phyloP scores from a whole-genome alignment of 2,888 invertebrate genomes.

The Dromius quadrimaculatus region DNA sequence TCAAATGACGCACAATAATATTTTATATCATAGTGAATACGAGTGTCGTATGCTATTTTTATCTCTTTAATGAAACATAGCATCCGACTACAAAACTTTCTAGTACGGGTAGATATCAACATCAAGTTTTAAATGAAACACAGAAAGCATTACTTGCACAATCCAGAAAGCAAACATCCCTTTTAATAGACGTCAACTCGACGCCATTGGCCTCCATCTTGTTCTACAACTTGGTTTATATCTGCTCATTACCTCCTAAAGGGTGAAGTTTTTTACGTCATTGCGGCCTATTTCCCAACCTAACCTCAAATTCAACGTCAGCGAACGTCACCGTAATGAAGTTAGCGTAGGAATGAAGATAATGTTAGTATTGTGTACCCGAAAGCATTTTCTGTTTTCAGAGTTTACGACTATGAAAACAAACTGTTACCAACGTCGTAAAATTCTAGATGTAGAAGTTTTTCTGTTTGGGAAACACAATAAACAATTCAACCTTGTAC shows the following conservation, averaged over 20 bases:
- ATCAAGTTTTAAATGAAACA: too few relatives aligned
- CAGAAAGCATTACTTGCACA: too few relatives aligned
- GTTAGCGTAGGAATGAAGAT: conserved; percentile 15
- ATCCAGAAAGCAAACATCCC: not conserved
- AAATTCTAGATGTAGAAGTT: conserved; percentile 36
- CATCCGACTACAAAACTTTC: too few relatives aligned
- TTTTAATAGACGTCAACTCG: conserved; percentile 3
- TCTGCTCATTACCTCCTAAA: not conserved
- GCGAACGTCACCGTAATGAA: conserved; percentile 9
- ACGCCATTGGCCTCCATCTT: conserved; percentile 9
- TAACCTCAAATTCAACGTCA: conserved; percentile 8
- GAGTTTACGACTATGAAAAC: conserved; percentile 37
- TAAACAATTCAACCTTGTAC: conserved; percentile 36
- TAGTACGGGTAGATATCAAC: too few relatives aligned
- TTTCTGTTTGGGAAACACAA: conserved; percentile 21
- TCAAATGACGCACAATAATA: too few relatives aligned
- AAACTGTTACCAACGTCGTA: conserved; percentile 45
- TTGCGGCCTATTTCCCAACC: not conserved
- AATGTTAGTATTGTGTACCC: conserved; percentile 10
- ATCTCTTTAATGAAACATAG: too few relatives aligned
- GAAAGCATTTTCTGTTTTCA: conserved; percentile 17
- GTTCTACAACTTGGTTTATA: not conserved
- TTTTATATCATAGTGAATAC: too few relatives aligned
- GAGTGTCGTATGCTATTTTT: too few relatives aligned
- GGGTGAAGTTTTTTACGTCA: not conserved